phyloP scores from a whole-genome alignment of 2,797 vertebrate genomes.

The Acrocephalus scirpaceus region DNA sequence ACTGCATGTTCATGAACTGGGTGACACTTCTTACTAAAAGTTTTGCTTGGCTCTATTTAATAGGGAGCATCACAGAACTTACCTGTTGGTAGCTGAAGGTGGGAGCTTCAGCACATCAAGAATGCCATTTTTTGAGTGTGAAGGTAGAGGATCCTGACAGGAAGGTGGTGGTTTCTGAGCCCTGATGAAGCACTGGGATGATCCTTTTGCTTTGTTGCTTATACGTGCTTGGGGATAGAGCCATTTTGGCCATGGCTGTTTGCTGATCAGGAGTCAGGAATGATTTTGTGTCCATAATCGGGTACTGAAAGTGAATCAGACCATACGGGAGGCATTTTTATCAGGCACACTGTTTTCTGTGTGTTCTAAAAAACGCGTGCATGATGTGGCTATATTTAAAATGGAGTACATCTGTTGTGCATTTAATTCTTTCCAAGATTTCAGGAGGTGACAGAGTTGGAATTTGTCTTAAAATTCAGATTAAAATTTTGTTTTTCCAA shows the following conservation, averaged over 20 bases:
- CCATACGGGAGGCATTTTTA: constrained; percentile 12
- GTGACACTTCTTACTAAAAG: neutral
- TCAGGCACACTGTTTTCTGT: constrained; percentile 22
- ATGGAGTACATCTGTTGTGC: constrained; percentile 17
- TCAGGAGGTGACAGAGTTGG: constrained; percentile 40
- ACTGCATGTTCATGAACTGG: neutral
- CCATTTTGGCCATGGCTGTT: neutral
- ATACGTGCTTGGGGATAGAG: rapidly evolving
- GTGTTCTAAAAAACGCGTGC: neutral
- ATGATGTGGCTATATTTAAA: constrained; percentile 44
- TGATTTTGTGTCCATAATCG: neutral
- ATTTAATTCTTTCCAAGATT: constrained; percentile 47
- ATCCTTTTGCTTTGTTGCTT: neutral
- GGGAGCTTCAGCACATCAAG: neutral
- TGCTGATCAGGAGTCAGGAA: neutral
- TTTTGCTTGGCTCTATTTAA: neutral
- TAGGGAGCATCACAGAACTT: neutral
- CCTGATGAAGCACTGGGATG: neutral
- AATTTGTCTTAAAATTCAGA: constrained; percentile 15
- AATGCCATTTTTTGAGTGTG: neutral
- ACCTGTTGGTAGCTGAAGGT: neutral
- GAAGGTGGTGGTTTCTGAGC: neutral
- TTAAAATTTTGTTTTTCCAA: neutral
- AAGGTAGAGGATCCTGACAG: rapidly evolving
- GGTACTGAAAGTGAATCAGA: neutral